Conservation (phyloP, 2,888 invertebrate genomes). For the Operophtera brumata region DNA sequence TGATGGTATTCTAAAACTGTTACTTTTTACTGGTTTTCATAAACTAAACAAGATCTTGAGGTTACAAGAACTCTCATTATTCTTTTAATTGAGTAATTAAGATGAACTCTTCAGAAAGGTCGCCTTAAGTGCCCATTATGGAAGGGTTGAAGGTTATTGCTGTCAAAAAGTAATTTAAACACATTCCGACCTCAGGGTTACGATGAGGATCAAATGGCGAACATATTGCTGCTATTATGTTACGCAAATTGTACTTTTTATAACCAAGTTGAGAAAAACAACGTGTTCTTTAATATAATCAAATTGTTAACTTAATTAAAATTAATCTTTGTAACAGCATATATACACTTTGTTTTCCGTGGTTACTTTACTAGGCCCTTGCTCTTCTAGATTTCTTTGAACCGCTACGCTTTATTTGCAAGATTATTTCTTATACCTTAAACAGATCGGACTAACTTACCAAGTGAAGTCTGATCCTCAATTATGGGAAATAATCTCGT, state of each 20-base stretch:
- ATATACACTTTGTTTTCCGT: too few species aligned
- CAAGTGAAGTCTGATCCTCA: too few species aligned
- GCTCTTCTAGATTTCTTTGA: too few species aligned
- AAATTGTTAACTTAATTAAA: background rate
- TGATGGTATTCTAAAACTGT: background rate
- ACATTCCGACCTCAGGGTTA: slow-evolving; percentile 25
- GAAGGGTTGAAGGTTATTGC: slow-evolving; percentile 31
- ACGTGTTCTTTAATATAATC: background rate
- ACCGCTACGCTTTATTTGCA: too few species aligned
- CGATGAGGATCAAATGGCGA: slow-evolving; percentile 16
- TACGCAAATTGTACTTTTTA: slow-evolving; percentile 20
- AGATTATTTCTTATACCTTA: too few species aligned
- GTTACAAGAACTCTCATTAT: slow-evolving; percentile 29
- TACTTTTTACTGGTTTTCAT: slow-evolving; percentile 5
- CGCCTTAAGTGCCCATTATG: slow-evolving; percentile 31
- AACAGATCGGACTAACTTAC: too few species aligned
- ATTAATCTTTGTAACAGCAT: too few species aligned
- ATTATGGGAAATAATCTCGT: too few species aligned
- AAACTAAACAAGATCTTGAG: slow-evolving; percentile 9
- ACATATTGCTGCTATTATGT: slow-evolving; percentile 21
- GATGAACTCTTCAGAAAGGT: slow-evolving; percentile 33
- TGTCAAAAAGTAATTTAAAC: slow-evolving; percentile 39
- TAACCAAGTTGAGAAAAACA: background rate
- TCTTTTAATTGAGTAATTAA: slow-evolving; percentile 33
- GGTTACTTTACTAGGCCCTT: too few species aligned